Evolutionary conservation across 30 jellyfish, hydroid and myxozoan genomes (phyloP).

Genomic region (Pelagia noctiluca): DNA sequence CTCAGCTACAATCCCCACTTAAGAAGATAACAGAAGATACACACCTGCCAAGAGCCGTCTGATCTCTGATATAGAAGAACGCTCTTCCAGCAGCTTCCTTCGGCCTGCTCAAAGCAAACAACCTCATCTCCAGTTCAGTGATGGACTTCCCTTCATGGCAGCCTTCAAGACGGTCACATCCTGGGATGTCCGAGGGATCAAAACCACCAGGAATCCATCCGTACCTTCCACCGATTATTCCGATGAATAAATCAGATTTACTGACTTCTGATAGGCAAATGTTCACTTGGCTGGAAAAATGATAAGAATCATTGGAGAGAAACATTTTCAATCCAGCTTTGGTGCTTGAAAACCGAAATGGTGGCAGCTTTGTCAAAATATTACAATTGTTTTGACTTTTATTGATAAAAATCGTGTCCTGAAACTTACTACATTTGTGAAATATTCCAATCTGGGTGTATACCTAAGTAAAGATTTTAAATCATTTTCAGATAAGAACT

Average conservation of each 20-base stretch:
- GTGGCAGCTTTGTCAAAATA: no score
- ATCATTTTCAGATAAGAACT: no score
- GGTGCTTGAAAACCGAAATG: no score
- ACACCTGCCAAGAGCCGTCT: no score
- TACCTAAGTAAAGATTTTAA: no score
- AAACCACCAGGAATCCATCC: constrained; percentile 88
- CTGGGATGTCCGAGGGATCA: constrained; percentile 50
- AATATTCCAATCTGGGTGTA: no score
- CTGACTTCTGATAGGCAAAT: constrained; percentile 86
- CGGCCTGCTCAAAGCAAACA: constrained; percentile 50
- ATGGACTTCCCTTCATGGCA: constrained; percentile 80
- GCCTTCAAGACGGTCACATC: constrained; percentile 72
- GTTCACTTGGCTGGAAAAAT: constrained; percentile 77
- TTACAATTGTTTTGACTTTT: no score
- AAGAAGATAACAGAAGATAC: no score
- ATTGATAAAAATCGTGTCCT: no score
- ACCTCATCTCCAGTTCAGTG: constrained; percentile 88
- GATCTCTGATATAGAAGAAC: constrained; percentile 86
- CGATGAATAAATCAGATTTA: constrained; percentile 86
- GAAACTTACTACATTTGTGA: no score
- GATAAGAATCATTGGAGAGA: background rate
- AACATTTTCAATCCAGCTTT: background rate
- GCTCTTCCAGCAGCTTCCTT: constrained; percentile 70
- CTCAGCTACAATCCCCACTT: no score
- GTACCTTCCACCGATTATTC: constrained; percentile 88